phyloP scores from a whole-genome alignment of 2,888 invertebrate genomes.

The Macropis europaea region DNA sequence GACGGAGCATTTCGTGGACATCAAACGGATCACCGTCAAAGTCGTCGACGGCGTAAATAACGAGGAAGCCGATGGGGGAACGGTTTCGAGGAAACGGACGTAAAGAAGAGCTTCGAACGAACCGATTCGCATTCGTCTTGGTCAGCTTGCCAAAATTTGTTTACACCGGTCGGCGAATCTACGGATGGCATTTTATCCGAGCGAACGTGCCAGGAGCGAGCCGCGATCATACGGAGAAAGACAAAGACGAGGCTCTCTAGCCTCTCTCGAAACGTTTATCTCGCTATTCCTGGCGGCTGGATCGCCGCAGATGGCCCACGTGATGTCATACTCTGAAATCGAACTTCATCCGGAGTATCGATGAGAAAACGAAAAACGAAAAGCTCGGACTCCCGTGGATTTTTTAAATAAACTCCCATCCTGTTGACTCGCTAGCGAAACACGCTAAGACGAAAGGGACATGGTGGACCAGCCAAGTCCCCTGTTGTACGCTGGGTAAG shows the following conservation, averaged over 20 bases:
- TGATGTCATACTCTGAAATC: conserved; percentile 61
- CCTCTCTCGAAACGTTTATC: conserved; percentile 51
- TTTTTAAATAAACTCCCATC: no score
- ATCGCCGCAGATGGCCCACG: conserved; percentile 63
- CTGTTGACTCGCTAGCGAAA: no score
- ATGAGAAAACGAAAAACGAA: neutral
- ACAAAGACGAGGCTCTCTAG: conserved; percentile 15
- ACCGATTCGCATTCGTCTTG: neutral
- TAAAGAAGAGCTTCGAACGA: neutral
- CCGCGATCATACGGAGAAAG: neutral
- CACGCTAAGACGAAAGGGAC: no score
- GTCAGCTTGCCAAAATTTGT: neutral
- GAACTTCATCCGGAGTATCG: conserved; percentile 16
- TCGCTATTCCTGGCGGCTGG: conserved; percentile 53
- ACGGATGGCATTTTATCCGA: conserved; percentile 1
- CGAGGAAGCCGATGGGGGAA: no score
- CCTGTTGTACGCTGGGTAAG: no score
- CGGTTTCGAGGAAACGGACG: no score
- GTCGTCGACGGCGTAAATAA: no score
- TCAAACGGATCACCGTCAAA: no score
- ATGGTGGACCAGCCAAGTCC: no score
- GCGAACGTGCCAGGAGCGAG: conserved; percentile 15
- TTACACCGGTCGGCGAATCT: conserved; percentile 1
- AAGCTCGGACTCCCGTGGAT: no score
- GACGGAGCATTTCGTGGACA: no score